Conservation (phyloP, 1,140 invertebrate genomes). For the Hormaphis cornu region DNA sequence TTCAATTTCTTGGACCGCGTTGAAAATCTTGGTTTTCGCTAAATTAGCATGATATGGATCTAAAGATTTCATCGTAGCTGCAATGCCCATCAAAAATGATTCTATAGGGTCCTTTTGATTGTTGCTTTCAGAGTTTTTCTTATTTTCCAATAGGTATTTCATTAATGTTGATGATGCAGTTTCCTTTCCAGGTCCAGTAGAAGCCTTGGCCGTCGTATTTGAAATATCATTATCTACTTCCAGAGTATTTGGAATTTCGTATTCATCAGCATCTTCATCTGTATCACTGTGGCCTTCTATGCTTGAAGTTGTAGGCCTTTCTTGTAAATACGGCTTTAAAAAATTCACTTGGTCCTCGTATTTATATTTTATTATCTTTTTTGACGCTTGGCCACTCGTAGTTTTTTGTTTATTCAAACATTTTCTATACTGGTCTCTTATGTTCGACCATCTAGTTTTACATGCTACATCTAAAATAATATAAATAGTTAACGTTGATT, state of each 20-base stretch:
- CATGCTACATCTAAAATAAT: neutral
- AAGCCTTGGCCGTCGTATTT: neutral
- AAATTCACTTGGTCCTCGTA: neutral
- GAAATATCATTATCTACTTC: neutral
- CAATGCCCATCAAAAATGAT: neutral
- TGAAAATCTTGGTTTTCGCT: neutral
- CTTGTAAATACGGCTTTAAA: neutral
- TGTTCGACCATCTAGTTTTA: neutral
- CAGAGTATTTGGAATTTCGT: too few species aligned
- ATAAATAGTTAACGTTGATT: neutral
- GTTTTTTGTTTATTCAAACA: neutral
- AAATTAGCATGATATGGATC: neutral
- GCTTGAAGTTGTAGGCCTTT: neutral
- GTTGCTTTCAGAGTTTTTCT: neutral
- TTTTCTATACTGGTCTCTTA: neutral
- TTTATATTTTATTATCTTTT: neutral
- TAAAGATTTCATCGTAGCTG: neutral
- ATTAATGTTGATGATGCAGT: neutral
- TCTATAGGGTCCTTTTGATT: neutral
- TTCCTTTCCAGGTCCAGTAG: neutral
- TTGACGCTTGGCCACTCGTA: neutral
- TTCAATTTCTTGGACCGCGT: neutral
- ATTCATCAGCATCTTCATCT: neutral
- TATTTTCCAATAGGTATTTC: constrained; percentile 1
- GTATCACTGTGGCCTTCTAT: neutral